Conservation (phyloP, 2,888 invertebrate genomes). For the Chydorus sphaericus region DNA sequence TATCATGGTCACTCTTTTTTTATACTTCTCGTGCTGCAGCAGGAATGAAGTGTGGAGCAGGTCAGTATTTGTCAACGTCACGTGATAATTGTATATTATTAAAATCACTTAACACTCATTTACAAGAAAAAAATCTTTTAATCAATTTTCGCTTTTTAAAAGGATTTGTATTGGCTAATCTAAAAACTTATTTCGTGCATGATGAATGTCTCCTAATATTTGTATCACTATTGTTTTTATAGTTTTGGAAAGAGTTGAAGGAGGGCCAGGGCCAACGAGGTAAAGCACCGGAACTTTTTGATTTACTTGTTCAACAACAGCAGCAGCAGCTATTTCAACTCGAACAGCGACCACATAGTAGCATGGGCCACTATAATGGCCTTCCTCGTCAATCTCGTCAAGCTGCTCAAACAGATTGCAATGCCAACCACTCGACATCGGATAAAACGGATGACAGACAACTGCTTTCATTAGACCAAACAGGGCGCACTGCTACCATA, state of each 20-base stretch:
- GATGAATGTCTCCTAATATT: not conserved
- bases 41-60: too few species aligned
- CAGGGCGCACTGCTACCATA: not conserved
- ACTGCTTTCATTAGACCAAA: not conserved
- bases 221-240: constrained; percentile 24
- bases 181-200: not conserved
- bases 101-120: too few species aligned
- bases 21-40: not conserved
- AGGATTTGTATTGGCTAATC: not conserved
- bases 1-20: not conserved
- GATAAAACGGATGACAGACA: not conserved
- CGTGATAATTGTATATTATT: not conserved
- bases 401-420: not conserved
- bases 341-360: constrained; percentile 11
- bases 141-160: too few species aligned
- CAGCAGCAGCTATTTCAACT: not conserved
- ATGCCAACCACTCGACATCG: not conserved
- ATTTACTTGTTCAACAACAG: not conserved
- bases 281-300: constrained; percentile 17
- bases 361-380: constrained; percentile 9
- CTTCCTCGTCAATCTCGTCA: not conserved
- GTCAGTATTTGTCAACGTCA: too few species aligned
- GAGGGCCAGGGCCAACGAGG: constrained; percentile 36
- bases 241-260: constrained; percentile 57
- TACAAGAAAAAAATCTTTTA: too few species aligned